A percentile compares a stretch with the other conserved stretches of the same genome.
phyloP scores from a whole-genome alignment of 1,140 invertebrate species.

The Idris sp. region DNA sequence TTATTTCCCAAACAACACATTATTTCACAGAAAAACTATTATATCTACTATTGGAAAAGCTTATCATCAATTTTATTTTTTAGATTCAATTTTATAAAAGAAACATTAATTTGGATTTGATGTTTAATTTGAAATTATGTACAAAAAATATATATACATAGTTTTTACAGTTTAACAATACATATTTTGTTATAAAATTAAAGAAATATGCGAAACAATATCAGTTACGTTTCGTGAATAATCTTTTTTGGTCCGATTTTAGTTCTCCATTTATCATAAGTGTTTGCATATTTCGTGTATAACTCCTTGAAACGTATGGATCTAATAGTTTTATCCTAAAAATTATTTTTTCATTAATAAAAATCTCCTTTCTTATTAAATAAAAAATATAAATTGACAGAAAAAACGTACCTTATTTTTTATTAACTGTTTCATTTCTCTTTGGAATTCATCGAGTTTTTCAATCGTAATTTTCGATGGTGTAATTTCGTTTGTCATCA shows the following conservation, averaged over 20 bases:
- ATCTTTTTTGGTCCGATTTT: conserved; percentile 1
- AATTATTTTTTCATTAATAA: background rate
- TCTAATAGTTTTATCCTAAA: conserved; percentile 10
- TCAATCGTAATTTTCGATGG: conserved; percentile 80
- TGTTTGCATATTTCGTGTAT: conserved; percentile 13
- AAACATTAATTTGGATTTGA: too few relatives aligned
- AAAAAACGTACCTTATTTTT: conserved; percentile 75
- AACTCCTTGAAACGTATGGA: conserved; percentile 4
- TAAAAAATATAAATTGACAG: background rate
- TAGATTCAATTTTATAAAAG: too few relatives aligned
- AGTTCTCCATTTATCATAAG: conserved; percentile 32
- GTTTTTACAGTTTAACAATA: too few relatives aligned
- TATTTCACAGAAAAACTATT: too few relatives aligned
- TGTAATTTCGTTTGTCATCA: conserved; percentile 80
- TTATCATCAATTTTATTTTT: too few relatives aligned
- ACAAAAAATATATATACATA: too few relatives aligned
- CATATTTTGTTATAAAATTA: too few relatives aligned
- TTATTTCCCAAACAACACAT: too few relatives aligned
- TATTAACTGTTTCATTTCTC: conserved; percentile 72
- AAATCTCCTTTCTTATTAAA: too few relatives aligned
- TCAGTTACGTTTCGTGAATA: conserved; percentile 23
- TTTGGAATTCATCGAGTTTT: conserved; percentile 79
- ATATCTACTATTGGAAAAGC: too few relatives aligned
- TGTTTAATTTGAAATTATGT: too few relatives aligned
- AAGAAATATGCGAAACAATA: too few relatives aligned